Evolutionary conservation across 2,888 invertebrate genomes (phyloP).

Genomic region (Elysia crispata): DNA sequence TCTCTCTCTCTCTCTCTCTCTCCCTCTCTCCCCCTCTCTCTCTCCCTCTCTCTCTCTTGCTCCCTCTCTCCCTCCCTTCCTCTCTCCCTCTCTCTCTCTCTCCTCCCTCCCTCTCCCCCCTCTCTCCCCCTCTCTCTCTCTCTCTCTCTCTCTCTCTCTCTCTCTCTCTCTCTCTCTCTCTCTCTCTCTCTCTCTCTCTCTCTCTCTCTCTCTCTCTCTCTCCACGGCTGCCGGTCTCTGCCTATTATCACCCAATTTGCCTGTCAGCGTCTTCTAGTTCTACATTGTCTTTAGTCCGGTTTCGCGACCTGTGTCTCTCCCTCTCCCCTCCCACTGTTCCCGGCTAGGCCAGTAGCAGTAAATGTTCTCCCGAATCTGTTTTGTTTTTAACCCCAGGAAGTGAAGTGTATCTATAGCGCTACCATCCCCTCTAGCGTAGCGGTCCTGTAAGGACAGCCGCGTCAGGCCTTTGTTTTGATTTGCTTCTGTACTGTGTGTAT

Average conservation of each 20-base stretch:
- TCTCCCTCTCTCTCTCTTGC: too few relatives aligned
- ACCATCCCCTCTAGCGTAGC: too few relatives aligned
- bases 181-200: background rate
- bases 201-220: too few relatives aligned
- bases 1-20: constrained; percentile 26
- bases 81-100: constrained; percentile 31
- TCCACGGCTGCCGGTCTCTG: background rate
- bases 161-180: constrained; percentile 33
- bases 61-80: background rate
- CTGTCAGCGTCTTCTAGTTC: background rate
- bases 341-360: too few relatives aligned
- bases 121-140: background rate
- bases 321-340: too few relatives aligned
- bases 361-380: too few relatives aligned
- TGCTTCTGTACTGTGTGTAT: too few relatives aligned
- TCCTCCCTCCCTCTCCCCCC: constrained; percentile 24
- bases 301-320: background rate
- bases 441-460: too few relatives aligned
- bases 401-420: too few relatives aligned
- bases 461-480: too few relatives aligned
- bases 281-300: background rate
- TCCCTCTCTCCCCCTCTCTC: too few relatives aligned
- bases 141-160: constrained; percentile 37
- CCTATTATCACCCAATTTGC: background rate
- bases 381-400: too few relatives aligned